These are phyloP conservation scores for Irena cyanogastra DNA, from an alignment of 2,113 vertebrate genomes.

Conservation along the genomic window DNA sequence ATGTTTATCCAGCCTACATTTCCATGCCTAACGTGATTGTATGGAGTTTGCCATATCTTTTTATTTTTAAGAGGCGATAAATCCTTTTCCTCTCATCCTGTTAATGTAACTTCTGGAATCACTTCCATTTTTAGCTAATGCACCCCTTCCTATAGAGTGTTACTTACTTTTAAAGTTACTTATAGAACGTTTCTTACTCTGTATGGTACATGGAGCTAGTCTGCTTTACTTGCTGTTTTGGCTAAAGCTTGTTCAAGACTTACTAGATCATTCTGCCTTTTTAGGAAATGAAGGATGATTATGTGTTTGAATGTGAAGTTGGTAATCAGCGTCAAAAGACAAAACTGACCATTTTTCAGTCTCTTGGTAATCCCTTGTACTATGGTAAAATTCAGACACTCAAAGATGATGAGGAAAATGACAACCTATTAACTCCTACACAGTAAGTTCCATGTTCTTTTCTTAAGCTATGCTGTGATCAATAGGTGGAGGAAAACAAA, in stretches of 20 bases:
- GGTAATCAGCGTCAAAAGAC: constrained; percentile 89
- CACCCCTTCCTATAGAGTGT: not conserved
- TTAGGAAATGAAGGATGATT: constrained; percentile 94
- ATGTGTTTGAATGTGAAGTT: constrained; percentile 94
- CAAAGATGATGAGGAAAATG: constrained; percentile 84
- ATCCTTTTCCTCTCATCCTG: not conserved
- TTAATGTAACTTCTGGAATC: not conserved
- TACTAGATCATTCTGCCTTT: constrained; percentile 8
- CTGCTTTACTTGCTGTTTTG: not conserved
- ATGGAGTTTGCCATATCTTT: not conserved
- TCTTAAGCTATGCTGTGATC: not conserved
- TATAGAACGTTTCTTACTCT: not conserved
- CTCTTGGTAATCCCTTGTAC: constrained; percentile 90
- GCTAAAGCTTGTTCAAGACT: not conserved
- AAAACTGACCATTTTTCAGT: constrained; percentile 92
- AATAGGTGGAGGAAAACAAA: not conserved
- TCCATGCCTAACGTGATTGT: not conserved
- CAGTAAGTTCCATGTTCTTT: constrained; percentile 77
- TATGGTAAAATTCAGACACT: constrained; percentile 94
- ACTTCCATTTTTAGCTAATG: not conserved
- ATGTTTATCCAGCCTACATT: not conserved
- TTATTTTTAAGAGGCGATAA: not conserved
- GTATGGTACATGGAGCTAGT: not conserved
- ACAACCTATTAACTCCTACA: constrained; percentile 82
- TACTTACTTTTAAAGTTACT: not conserved